Evolutionary conservation across 2,797 vertebrate species (phyloP).

Genomic region (Sphenodon punctatus): DNA sequence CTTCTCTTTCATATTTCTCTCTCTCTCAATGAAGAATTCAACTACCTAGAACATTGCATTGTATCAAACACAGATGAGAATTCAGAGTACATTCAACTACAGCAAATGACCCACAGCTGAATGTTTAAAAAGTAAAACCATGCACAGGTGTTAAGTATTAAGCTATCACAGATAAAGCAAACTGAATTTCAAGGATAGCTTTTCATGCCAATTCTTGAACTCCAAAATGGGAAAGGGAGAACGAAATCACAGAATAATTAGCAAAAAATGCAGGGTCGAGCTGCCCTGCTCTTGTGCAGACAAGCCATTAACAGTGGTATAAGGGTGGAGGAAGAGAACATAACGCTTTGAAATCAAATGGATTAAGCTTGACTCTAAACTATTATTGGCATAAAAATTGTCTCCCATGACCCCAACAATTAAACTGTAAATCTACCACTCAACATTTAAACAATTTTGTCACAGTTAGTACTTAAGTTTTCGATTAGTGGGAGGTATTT

Average conservation of each 20-base stretch:
- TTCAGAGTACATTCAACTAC: not conserved
- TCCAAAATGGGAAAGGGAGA: slow-evolving; percentile 11
- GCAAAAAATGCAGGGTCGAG: not conserved
- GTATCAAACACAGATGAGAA: not conserved
- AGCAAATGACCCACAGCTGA: slow-evolving; percentile 38
- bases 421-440: not conserved
- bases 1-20: too few relatives aligned
- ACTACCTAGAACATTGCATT: not conserved
- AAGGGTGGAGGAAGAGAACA: not conserved
- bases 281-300: not conserved
- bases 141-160: slow-evolving; percentile 48
- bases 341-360: not conserved
- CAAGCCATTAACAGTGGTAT: not conserved
- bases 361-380: not conserved
- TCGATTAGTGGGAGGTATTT: accelerated
- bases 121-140: slow-evolving; percentile 56
- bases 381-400: not conserved
- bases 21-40: too few relatives aligned
- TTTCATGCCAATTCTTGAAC: slow-evolving; percentile 22
- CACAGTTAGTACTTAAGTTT: not conserved
- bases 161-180: slow-evolving; percentile 48
- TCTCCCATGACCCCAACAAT: not conserved
- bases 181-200: slow-evolving; percentile 41
- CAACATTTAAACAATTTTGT: not conserved
- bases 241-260: not conserved